A percentile compares a stretch with the other conserved stretches of the same genome.
Conservation (phyloP, 2,113 vertebrate genomes). For the Hippocampus abdominalis region DNA sequence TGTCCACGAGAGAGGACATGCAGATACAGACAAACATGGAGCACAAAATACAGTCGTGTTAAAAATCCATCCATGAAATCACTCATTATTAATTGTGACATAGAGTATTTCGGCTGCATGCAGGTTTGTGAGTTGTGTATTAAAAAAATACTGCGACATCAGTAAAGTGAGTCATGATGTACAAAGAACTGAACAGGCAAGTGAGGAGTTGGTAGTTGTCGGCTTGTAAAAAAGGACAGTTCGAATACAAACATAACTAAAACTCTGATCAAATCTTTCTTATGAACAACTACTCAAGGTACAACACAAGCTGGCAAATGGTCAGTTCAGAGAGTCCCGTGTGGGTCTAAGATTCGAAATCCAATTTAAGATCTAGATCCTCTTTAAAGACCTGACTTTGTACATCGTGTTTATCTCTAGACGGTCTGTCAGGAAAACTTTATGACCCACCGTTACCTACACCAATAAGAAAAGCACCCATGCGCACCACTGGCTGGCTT, state of each 20-base stretch:
- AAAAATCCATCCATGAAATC: constrained; percentile 32
- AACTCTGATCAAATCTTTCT: constrained; percentile 22
- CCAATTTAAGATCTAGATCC: too few relatives aligned
- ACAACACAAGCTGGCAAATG: background rate
- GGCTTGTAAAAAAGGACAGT: constrained; percentile 38
- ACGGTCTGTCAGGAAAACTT: background rate
- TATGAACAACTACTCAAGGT: background rate
- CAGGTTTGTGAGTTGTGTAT: constrained; percentile 36
- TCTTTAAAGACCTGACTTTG: background rate
- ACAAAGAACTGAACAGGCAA: constrained; percentile 11
- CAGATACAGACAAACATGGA: constrained; percentile 44
- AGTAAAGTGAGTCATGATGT: constrained; percentile 26
- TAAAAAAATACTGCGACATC: background rate
- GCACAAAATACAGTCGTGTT: constrained; percentile 53
- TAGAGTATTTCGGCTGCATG: constrained; percentile 36
- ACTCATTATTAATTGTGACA: constrained; percentile 29
- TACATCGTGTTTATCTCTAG: background rate
- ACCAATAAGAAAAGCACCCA: background rate
- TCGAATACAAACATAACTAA: constrained; percentile 16
- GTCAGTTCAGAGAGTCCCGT: background rate
- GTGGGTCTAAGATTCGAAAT: background rate
- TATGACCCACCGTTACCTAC: background rate
- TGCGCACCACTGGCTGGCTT: background rate
- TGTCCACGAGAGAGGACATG: constrained; percentile 22
- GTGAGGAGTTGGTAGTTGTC: constrained; percentile 38